These are phyloP conservation scores for Saccopteryx bilineata DNA, from an alignment of 2,113 vertebrate species.

Conservation along the genomic window DNA sequence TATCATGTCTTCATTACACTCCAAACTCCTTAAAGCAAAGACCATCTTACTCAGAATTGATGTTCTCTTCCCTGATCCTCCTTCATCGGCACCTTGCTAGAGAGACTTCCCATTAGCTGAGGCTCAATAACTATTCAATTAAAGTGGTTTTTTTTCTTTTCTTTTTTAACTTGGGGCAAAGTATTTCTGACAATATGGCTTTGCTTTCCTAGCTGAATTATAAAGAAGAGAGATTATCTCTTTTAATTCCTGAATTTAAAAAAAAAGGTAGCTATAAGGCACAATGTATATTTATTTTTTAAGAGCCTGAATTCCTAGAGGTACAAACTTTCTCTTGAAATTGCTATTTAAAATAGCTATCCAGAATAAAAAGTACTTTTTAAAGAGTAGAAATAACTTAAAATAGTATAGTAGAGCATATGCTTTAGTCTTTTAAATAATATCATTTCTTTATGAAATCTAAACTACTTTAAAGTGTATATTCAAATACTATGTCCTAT, in stretches of 20 bases:
- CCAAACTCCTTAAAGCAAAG: neutral
- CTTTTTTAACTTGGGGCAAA: neutral
- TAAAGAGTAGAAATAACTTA: neutral
- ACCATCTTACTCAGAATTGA: neutral
- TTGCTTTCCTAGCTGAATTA: constrained; percentile 34
- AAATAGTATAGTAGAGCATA: neutral
- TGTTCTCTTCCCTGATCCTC: neutral
- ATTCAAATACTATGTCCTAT: neutral
- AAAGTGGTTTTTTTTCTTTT: neutral
- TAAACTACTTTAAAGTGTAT: neutral
- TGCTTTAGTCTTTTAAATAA: neutral
- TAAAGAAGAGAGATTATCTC: neutral
- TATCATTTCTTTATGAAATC: neutral
- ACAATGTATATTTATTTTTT: neutral
- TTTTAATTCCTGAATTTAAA: neutral
- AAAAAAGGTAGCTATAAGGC: neutral
- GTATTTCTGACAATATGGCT: neutral
- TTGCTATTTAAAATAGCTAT: neutral
- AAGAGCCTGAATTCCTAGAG: neutral
- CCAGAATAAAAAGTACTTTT: constrained; percentile 4
- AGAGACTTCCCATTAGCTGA: neutral
- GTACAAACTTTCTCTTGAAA: neutral
- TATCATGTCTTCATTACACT: neutral
- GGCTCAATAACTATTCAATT: neutral
- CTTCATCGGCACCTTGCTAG: neutral